Evolutionary conservation across 64 coral and sea anemone species (phyloP), one percentile per base, ranked within the genome.

Genomic region (Actinia equina): DNA sequence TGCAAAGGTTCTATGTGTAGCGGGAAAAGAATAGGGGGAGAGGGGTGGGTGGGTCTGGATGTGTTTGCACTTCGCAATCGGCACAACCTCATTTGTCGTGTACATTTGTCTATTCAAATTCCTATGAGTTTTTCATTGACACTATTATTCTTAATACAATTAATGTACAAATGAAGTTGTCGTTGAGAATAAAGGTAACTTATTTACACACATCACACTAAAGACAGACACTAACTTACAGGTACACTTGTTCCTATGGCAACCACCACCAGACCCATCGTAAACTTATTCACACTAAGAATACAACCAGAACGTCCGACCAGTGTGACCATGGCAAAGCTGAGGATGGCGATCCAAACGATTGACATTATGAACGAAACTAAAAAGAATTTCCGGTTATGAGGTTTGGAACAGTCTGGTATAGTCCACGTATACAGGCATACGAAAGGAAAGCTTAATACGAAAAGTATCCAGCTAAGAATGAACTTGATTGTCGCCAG

Each of bases 171-270:
- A 37, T 37, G 1, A 37, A 37, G 30, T 37, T 37, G 30, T 37
- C 1, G 30, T 37, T 37, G 55, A 11, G 55, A 57, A 57, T 16
- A 1, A 57, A 11, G 11, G 11, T 57, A 57, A 57, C 55, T 0
- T 1, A 37, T 37, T 37, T 14, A n/a, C 19, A 20, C 19, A 65
- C 19, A 23, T 37, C 30, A 37, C 30, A 37, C 30, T 37, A 37
- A 37, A 37, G 30, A 60, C 15, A 60, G 62, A 23, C 20, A n/a
- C 3, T 41, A 15, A 92, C 96, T 93, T 88, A 99, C 97, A 61
- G 97, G 97, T 69, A 99, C 86, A 83, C 97, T 99, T 56, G 97
- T 99, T 25, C 97, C 97, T 86, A 99, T 95, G 18, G 97, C 97
- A 7, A 99, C 65, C 57, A 95, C 91, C 42, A 99, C 97, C 43